Evolutionary conservation across 2,888 invertebrate species (phyloP), one percentile per base, ranked within the genome.

Genomic region (Dorcus parallelipipedus): DNA sequence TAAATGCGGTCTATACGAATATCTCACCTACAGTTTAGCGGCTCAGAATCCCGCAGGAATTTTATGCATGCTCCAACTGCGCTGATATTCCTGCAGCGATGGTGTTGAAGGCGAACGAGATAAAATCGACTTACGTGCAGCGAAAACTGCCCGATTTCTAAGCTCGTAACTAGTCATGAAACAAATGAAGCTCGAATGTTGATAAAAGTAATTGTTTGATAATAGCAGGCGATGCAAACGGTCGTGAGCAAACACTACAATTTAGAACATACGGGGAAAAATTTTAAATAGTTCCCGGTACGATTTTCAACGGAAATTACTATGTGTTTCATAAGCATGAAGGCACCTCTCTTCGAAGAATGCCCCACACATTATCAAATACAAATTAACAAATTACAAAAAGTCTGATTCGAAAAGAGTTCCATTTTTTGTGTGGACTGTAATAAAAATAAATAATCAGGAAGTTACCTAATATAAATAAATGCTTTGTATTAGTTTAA

Each of bases 161-260:
- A 47, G 38, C 54, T 26, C 55, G 52, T 49, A 62, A 42, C 54
- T 58, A 56, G 62, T 60, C 69, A 69, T 69, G 69, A 70, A 69
- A 65, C 66, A 65, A 70, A 68, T 69, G 69, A 72, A 71, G 65
- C 68, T 71, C 70, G 73, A 70, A 74, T 75, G 75, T 76, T 76
- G 76, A 76, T 76, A 76, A 75, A 75, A 75, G 76, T 76, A 76
- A 76, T 76, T 76, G 76, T 76, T 76, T 76, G 75, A 75, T 76
- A 75, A 76, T 76, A 66, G 72, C 71, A 69, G 70, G 68, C 68
- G 74, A 73, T 73, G 72, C 63, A 69, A 71, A 55, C 67, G 70
- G 69, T 75, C 75, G 76, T 75, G 75, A 74, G 71, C 73, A 75
- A 74, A 74, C 75, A 75, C 73, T 73, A 72, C 74, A 75, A 76